Conservation (phyloP, 1,140 invertebrate species). For the Orius laevigatus region DNA sequence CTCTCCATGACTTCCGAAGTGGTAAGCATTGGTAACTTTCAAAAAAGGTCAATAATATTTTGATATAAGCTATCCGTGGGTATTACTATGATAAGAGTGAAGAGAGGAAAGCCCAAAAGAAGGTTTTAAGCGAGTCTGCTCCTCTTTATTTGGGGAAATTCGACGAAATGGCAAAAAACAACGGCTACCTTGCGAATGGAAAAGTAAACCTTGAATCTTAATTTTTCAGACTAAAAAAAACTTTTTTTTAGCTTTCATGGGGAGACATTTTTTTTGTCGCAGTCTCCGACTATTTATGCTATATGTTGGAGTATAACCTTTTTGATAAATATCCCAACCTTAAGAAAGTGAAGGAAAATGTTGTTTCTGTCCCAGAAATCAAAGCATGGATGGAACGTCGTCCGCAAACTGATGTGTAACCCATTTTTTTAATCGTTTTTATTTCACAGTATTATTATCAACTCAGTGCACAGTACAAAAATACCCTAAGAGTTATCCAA, state of each 20-base stretch:
- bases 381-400: conserved; percentile 30
- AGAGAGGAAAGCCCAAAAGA: conserved; percentile 22
- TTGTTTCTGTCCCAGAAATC: conserved; percentile 25
- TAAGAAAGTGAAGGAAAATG: conserved; percentile 26
- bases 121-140: conserved; percentile 24
- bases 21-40: conserved; percentile 20
- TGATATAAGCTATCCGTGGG: conserved; percentile 3
- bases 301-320: conserved; percentile 35
- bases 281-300: conserved; percentile 40
- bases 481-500: too few species aligned
- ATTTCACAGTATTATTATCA: too few species aligned
- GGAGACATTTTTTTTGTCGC: conserved; percentile 35
- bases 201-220: conserved; percentile 22
- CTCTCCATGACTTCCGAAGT: conserved; percentile 25
- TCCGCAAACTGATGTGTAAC: conserved; percentile 17
- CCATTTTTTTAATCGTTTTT: neutral
- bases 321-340: conserved; percentile 33
- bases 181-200: conserved; percentile 31
- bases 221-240: neutral
- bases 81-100: conserved; percentile 17
- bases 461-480: too few species aligned
- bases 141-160: conserved; percentile 40
- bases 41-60: neutral
- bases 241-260: conserved; percentile 25
- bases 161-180: conserved; percentile 30